Base-by-base conservation (phyloP, 2,888 invertebrate species). In the Hirtodrosophila histrioides region DNA sequence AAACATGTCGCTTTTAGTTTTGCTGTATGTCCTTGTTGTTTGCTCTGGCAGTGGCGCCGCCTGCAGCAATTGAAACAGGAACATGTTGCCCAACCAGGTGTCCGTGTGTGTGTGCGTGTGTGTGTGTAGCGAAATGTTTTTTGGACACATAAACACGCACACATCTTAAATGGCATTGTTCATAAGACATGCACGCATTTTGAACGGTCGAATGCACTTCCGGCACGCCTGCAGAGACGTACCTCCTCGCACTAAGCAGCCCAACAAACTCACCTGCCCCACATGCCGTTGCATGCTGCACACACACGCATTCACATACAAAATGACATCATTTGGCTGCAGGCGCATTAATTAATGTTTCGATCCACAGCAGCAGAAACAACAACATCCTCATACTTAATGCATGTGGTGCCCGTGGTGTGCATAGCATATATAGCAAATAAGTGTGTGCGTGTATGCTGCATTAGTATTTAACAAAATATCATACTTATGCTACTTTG, bases 1-100 rank as follows among this genome's bases (percentile, higher is more conserved):
- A 86, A 83, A 86, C 82, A 83, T 83, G 82, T 63, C 83, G 82
- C 80, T 83, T 86, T 83, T 86, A 86, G 83, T 83, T 86, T 86
- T 66, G 67, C 53, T 69, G 58, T 68, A 58, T 82, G 69, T 82
- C 69, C 68, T 66, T 75, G 75, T 78, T 83, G 82, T 85, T 82
- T 82, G 78, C 64, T 70, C 68, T 78, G 66, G 56, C 72, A 51
- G 36, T 73, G 74, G 66, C 78, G 64, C 61, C 85, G 78, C 80
- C 84, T 69, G 69, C 82, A 75, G 84, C 80, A 77, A 48, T 77
- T 72, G 75, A 77, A 80, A 69, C 54, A 69, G 65, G 69, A 69
- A 69, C 75, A 74, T 74, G 70, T 74, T 69, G 57, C 46, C 64
- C 69, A 55, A 24, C 57, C 75, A 74, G 70, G 70, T 75, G 58